A percentile compares a stretch with the other conserved stretches of the same genome.
phyloP scores from a whole-genome alignment of 2,888 invertebrate species.

The Tenthredo notha region DNA sequence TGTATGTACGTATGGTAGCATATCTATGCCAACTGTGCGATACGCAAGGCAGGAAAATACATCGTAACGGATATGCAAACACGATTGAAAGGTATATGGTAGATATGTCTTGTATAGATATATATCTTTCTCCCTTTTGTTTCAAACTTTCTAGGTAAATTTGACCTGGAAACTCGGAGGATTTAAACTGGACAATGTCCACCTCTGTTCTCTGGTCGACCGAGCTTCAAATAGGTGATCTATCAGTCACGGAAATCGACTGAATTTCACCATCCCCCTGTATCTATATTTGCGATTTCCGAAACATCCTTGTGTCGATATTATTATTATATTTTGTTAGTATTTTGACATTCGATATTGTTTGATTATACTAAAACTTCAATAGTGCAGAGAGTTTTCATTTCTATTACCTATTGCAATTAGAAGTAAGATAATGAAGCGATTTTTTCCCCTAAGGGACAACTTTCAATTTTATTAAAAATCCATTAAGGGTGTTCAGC shows the following conservation, averaged over 20 bases:
- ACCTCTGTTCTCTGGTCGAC: background rate
- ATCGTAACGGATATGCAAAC: conserved; percentile 37
- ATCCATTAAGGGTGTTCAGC: conserved; percentile 15
- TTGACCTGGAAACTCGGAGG: conserved; percentile 19
- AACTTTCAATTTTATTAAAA: background rate
- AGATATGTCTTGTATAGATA: no score
- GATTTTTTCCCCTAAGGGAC: background rate
- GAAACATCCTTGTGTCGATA: background rate
- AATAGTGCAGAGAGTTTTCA: background rate
- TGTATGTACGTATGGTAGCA: background rate
- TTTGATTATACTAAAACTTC: background rate
- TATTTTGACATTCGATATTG: background rate
- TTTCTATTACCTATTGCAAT: background rate
- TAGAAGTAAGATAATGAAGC: background rate
- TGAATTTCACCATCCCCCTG: background rate
- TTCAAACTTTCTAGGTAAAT: conserved; percentile 8
- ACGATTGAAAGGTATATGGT: background rate
- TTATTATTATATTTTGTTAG: background rate
- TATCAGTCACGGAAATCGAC: background rate
- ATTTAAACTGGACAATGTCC: conserved; percentile 22
- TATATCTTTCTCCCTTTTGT: conserved; percentile 7
- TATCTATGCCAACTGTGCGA: conserved; percentile 19
- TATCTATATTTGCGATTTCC: background rate
- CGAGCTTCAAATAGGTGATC: background rate
- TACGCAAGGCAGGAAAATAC: conserved; percentile 38